phyloP scores from a whole-genome alignment of 2,113 vertebrate genomes.

The Melanotaenia duboulayi region DNA sequence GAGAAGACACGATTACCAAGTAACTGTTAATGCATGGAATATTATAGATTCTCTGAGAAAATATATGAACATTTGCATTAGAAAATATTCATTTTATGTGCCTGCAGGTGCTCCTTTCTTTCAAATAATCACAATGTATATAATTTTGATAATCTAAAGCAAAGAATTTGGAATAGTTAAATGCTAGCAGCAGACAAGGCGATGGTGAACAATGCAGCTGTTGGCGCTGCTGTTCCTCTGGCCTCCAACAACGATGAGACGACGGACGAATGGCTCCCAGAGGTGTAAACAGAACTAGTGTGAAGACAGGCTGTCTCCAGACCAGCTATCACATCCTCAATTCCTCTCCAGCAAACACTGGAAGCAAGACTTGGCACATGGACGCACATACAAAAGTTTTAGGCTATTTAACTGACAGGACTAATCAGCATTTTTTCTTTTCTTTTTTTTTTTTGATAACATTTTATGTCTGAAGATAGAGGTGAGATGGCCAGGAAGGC shows the following conservation, averaged over 20 bases:
- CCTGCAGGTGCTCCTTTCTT: background rate
- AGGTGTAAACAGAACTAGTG: conserved; percentile 80
- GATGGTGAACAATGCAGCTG: conserved; percentile 37
- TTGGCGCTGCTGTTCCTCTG: conserved; percentile 56
- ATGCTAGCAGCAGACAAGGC: conserved; percentile 19
- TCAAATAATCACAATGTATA: background rate
- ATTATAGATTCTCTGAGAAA: conserved; percentile 34
- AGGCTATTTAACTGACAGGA: conserved; percentile 55
- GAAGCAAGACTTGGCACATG: conserved; percentile 47
- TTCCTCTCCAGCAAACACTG: conserved; percentile 53
- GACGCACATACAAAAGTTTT: conserved; percentile 10
- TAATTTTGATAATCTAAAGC: conserved; percentile 2
- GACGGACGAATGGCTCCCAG: conserved; percentile 73
- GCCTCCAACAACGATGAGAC: conserved; percentile 72
- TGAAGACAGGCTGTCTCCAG: conserved; percentile 80
- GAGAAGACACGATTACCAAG: background rate
- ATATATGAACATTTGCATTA: background rate
- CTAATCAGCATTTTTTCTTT: conserved; percentile 62
- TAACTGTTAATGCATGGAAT: conserved; percentile 21
- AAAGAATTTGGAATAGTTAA: conserved; percentile 14
- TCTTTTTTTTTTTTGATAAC: conserved; percentile 23
- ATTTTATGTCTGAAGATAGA: conserved; percentile 50
- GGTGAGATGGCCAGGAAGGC: conserved; percentile 69
- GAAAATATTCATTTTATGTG: conserved; percentile 24
- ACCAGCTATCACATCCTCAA: conserved; percentile 65